phyloP scores from a whole-genome alignment of 2,888 invertebrate genomes.

The Drosophila helvetica region DNA sequence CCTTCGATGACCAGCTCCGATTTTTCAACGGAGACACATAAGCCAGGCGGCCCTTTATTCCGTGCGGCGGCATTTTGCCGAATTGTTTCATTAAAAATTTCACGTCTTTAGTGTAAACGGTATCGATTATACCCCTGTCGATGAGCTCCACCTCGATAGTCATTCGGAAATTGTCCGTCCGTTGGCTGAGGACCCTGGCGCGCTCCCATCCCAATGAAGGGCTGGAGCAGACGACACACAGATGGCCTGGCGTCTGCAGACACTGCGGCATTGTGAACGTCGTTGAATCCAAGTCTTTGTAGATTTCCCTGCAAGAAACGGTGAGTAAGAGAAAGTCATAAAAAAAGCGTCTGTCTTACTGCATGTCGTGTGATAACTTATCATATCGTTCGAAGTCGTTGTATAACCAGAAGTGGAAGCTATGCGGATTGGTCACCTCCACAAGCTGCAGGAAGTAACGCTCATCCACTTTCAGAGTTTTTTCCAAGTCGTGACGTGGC shows the following conservation, averaged over 20 bases:
- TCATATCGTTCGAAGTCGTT: constrained; percentile 65
- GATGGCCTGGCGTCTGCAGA: constrained; percentile 70
- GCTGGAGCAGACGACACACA: constrained; percentile 65
- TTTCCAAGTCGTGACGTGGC: constrained; percentile 34
- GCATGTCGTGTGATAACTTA: constrained; percentile 68
- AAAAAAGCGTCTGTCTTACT: constrained; percentile 58
- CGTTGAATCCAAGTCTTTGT: constrained; percentile 33
- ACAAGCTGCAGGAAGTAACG: constrained; percentile 54
- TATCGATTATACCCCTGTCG: constrained; percentile 74
- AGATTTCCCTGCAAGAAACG: constrained; percentile 57
- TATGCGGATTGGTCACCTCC: constrained; percentile 73
- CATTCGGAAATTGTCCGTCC: constrained; percentile 24
- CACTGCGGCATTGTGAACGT: constrained; percentile 62
- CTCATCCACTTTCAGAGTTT: constrained; percentile 15
- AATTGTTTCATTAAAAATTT: constrained; percentile 74
- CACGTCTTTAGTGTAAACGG: constrained; percentile 57
- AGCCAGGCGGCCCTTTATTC: constrained; percentile 71
- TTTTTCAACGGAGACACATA: constrained; percentile 68
- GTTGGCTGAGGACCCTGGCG: constrained; percentile 64
- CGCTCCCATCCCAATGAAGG: constrained; percentile 74
- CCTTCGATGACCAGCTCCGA: constrained; percentile 67
- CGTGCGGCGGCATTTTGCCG: constrained; percentile 73
- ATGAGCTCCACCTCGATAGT: constrained; percentile 74
- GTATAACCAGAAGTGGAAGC: constrained; percentile 76
- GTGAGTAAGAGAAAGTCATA: neutral